Base-by-base conservation (phyloP, 2,113 vertebrate species). In the Maccullochella peelii region DNA sequence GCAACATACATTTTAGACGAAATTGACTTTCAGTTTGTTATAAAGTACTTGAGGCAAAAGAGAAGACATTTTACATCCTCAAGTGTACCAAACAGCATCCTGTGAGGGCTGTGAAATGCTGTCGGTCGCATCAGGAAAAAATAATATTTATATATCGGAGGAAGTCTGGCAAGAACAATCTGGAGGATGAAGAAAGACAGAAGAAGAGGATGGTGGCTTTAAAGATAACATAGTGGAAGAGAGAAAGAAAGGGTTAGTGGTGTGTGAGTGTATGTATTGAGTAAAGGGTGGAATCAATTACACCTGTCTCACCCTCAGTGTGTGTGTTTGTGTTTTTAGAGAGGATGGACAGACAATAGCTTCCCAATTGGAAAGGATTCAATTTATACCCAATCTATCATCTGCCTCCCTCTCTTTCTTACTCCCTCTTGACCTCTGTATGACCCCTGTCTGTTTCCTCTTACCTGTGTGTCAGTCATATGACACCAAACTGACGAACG, bases 391-490 rank as follows among this genome's bases (percentile, higher is more conserved):
- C 76, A 70, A 75, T 82, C 66, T 65, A 74, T 83, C 42, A 42
- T 65, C 62, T 49, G 23, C 15, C 38, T 55, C 52, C 25, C 30
- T 52, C 38, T n/a, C 20, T 21, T 30, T n/a, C 62, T 73, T 15
- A 16, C 33, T 75, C 42, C 33, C 18, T 30, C 36, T 49, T 80
- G 81, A 87, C 83, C 84, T 80, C 66, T 27, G 16, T 0, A 20
- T 58, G 85, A 90, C 88, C 88, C 87, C 83, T 85, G 80, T 78
- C 79, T 76, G 66, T 65, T 85, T 65, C 82, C 79, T 75, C 44
- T 83, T 84, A 80, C 80, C 73, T 79, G 69, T 2, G 5, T 83
- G 85, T 85, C 91, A 85, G 63, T 91, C 87, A 73, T 71, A 59
- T 42, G 58, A 85, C 66, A 47, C 69, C 57, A 25, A 78, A 36